phyloP scores from a whole-genome alignment of 2,113 vertebrate species.

The Pogona vitticeps region DNA sequence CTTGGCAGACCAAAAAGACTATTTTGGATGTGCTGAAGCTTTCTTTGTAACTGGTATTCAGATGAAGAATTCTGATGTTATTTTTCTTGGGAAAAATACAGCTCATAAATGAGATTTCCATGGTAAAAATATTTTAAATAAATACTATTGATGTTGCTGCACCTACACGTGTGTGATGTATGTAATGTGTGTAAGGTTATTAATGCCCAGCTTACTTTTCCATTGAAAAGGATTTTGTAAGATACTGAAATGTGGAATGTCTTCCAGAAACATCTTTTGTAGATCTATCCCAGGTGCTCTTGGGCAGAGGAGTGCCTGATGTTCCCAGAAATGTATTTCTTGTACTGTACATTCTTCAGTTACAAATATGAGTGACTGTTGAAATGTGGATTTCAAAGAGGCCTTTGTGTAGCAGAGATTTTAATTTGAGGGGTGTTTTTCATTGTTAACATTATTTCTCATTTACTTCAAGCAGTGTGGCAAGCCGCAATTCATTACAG shows the following conservation, averaged over 20 bases:
- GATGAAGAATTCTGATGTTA: constrained; percentile 73
- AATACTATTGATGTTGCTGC: constrained; percentile 74
- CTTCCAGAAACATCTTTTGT: constrained; percentile 23
- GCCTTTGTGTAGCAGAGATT: not conserved
- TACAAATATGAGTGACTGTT: constrained; percentile 22
- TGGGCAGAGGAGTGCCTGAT: not conserved
- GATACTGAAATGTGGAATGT: not conserved
- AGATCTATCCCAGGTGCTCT: not conserved
- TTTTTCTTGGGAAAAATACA: constrained; percentile 76
- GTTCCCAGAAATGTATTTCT: not conserved
- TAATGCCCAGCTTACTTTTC: not conserved
- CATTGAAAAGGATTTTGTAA: not conserved
- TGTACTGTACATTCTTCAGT: not conserved
- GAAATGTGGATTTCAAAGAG: not conserved
- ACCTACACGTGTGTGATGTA: constrained; percentile 68
- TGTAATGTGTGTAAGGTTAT: constrained; percentile 47
- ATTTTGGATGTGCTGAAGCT: constrained; percentile 73
- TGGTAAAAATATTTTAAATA: constrained; percentile 79
- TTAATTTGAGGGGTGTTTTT: not conserved
- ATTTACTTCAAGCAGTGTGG: not conserved
- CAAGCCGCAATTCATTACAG: not conserved
- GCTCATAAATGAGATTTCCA: constrained; percentile 54
- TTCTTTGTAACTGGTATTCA: constrained; percentile 73
- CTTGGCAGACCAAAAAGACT: constrained; percentile 68
- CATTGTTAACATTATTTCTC: too few relatives aligned